Conservation (phyloP, 2,797 vertebrate species). For the Xiphophorus birchmanni region DNA sequence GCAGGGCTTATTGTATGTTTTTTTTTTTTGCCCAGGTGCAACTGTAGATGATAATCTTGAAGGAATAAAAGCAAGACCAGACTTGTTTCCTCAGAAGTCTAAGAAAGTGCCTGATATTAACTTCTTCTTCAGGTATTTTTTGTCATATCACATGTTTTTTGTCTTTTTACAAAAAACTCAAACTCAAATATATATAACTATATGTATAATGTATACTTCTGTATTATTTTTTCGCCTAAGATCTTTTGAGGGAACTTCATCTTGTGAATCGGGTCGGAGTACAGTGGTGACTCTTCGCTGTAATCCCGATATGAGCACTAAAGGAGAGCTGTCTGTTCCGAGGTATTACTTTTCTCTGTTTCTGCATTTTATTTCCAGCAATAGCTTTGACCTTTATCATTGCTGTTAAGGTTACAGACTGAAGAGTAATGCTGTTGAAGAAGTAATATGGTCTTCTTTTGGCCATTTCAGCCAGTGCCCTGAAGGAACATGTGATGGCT, state of each 20-base stretch:
- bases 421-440: background rate
- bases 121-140: conserved; percentile 92
- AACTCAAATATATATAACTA: background rate
- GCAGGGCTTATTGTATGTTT: conserved; percentile 8
- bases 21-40: conserved; percentile 78
- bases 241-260: conserved; percentile 88
- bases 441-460: conserved; percentile 31
- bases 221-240: conserved; percentile 64
- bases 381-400: background rate
- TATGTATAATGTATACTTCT: background rate
- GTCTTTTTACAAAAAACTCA: background rate
- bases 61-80: conserved; percentile 82
- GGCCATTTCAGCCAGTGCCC: conserved; percentile 85
- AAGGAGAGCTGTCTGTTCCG: conserved; percentile 89
- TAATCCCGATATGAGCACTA: conserved; percentile 81
- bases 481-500: conserved; percentile 94
- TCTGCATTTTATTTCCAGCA: background rate
- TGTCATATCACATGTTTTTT: background rate
- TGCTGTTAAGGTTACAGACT: background rate
- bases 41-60: conserved; percentile 83
- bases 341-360: conserved; percentile 79
- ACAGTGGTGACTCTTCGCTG: conserved; percentile 91
- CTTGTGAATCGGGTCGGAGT: conserved; percentile 90
- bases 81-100: conserved; percentile 80
- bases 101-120: conserved; percentile 89